phyloP scores from a whole-genome alignment of 2,113 vertebrate genomes.

The Ailuropoda melanoleuca region DNA sequence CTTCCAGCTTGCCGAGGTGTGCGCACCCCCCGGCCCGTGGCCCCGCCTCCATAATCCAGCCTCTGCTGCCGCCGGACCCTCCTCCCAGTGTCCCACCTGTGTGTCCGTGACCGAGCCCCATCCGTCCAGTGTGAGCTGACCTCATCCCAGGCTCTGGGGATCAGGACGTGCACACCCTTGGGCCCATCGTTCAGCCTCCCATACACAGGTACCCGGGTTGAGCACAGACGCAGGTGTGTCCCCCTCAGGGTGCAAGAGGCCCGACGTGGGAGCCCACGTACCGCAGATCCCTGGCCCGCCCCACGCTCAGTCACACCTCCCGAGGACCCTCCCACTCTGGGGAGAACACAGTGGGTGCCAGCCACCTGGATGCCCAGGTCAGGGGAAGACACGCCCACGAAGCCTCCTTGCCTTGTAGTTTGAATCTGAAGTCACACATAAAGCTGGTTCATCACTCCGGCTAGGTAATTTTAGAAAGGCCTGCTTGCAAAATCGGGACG shows the following conservation, averaged over 20 bases:
- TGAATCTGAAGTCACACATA: neutral
- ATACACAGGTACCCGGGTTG: neutral
- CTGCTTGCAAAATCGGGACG: conserved; percentile 74
- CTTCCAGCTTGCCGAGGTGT: fast-evolving
- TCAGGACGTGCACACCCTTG: fast-evolving
- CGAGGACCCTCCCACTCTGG: fast-evolving
- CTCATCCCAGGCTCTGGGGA: neutral
- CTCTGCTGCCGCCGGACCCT: fast-evolving
- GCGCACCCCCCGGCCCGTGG: fast-evolving
- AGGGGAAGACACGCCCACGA: neutral
- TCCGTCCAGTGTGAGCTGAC: neutral
- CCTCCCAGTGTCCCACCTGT: neutral
- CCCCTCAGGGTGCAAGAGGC: fast-evolving
- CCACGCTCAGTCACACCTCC: neutral
- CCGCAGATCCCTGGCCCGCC: fast-evolving
- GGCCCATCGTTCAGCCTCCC: neutral
- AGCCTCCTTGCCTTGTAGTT: neutral
- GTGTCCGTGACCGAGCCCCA: too few species aligned
- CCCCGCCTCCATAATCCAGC: too few species aligned
- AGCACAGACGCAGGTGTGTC: fast-evolving
- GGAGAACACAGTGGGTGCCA: fast-evolving
- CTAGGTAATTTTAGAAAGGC: conserved; percentile 74
- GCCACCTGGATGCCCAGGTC: neutral
- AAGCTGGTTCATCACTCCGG: conserved; percentile 70
- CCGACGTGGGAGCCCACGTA: fast-evolving